These are phyloP conservation scores for Diceros bicornis DNA, from an alignment of 2,797 vertebrate genomes.

Conservation along the genomic window DNA sequence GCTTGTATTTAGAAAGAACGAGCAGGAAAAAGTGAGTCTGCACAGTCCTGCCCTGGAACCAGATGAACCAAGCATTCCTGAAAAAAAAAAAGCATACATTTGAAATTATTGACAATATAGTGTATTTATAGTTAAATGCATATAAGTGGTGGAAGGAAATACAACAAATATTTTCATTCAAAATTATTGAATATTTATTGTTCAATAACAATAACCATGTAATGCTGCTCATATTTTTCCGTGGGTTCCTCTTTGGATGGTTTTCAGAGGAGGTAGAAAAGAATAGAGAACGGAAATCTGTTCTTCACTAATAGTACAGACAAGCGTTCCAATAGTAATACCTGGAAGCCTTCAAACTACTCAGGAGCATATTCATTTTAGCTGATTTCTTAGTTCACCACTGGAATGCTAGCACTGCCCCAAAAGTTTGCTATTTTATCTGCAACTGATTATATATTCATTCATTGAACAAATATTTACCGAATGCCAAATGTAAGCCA, in stretches of 20 bases:
- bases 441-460: not conserved
- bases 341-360: not conserved
- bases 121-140: not conserved
- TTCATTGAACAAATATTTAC: not conserved
- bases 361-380: not conserved
- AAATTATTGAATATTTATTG: too few species aligned
- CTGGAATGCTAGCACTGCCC: fast-evolving
- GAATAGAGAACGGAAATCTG: not conserved
- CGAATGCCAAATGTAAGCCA: not conserved
- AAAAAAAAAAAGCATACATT: not conserved
- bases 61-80: not conserved
- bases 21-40: too few species aligned
- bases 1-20: not conserved
- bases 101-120: not conserved
- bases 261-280: too few species aligned
- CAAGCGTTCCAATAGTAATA: not conserved
- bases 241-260: not conserved
- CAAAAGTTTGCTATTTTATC: not conserved
- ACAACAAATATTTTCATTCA: not conserved
- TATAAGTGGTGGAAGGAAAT: not conserved
- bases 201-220: fast-evolving
- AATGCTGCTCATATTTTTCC: not conserved
- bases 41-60: not conserved
- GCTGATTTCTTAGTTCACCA: not conserved
- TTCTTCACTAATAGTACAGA: not conserved